A percentile compares a stretch with the other conserved stretches of the same genome.
These are phyloP conservation scores for Trachelipus rathkii DNA, from an alignment of 1,140 invertebrate species.

Conservation along the genomic window DNA sequence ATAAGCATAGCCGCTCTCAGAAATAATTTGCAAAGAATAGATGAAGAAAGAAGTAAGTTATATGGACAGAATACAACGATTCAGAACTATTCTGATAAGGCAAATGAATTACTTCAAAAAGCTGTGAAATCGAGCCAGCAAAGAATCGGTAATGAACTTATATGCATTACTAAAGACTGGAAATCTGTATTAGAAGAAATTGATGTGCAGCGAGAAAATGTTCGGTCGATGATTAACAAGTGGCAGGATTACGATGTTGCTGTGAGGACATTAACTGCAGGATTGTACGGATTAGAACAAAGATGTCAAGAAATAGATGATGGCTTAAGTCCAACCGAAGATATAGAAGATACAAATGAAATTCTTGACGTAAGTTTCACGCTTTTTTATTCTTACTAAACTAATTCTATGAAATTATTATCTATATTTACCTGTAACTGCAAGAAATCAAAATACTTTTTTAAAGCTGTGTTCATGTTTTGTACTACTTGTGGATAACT, in stretches of 20 bases:
- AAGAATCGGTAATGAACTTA: slow-evolving; percentile 60
- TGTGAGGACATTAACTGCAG: slow-evolving; percentile 61
- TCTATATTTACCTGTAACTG: too few relatives aligned
- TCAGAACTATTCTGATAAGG: slow-evolving; percentile 39
- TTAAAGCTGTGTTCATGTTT: too few relatives aligned
- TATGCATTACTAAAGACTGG: slow-evolving; percentile 68
- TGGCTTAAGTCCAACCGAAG: slow-evolving; percentile 21
- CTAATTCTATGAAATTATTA: too few relatives aligned
- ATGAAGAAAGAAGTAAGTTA: slow-evolving; percentile 39
- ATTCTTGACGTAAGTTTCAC: slow-evolving; percentile 62
- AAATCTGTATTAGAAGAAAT: slow-evolving; percentile 64
- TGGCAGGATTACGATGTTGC: slow-evolving; percentile 68
- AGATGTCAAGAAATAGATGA: slow-evolving; percentile 68
- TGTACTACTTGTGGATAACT: too few relatives aligned
- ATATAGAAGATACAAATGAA: slow-evolving; percentile 54
- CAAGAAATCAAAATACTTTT: too few relatives aligned
- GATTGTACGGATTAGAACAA: slow-evolving; percentile 62
- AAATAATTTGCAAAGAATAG: slow-evolving; percentile 58
- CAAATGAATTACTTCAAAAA: slow-evolving; percentile 38
- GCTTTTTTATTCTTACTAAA: neutral
- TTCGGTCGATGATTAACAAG: slow-evolving; percentile 64
- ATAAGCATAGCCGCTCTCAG: slow-evolving; percentile 66
- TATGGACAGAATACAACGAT: slow-evolving; percentile 40
- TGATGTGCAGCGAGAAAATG: slow-evolving; percentile 60
- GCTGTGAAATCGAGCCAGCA: slow-evolving; percentile 54